Evolutionary conservation across 2,888 invertebrate genomes (phyloP).

Genomic region (Eristalis arbustorum): DNA sequence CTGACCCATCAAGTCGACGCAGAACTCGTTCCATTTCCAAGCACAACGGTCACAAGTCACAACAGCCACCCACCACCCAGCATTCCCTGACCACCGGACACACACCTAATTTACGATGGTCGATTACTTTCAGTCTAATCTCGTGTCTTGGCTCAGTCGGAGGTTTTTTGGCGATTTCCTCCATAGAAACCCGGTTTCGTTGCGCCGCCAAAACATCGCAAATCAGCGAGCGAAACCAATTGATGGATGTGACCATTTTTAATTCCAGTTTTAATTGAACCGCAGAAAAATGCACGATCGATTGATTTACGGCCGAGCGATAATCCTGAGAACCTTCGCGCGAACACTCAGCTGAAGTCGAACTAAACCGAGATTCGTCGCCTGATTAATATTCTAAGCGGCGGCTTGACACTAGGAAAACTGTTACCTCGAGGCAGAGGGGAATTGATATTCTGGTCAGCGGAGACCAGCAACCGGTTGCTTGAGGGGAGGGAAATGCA

Average conservation of each 20-base stretch:
- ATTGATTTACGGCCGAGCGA: constrained; percentile 10
- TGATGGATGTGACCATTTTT: constrained; percentile 14
- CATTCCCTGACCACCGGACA: no score
- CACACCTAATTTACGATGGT: constrained; percentile 3
- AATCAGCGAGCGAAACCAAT: background rate
- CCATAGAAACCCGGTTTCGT: background rate
- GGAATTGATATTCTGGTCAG: constrained; percentile 26
- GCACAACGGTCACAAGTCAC: background rate
- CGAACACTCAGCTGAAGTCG: background rate
- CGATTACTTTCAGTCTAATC: background rate
- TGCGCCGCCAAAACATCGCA: background rate
- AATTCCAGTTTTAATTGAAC: constrained; percentile 33
- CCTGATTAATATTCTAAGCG: constrained; percentile 9
- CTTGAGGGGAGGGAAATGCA: background rate
- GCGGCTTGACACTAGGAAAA: background rate
- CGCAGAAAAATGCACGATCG: background rate
- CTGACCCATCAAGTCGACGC: background rate
- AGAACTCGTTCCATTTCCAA: background rate
- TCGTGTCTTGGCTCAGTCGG: background rate
- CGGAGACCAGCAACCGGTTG: background rate
- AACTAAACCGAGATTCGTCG: background rate
- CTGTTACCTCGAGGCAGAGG: background rate
- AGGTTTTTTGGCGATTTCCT: background rate
- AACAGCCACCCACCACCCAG: background rate
- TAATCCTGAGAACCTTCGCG: constrained; percentile 30